Conservation (phyloP, 2,113 vertebrate genomes). For the Butorides virescens region DNA sequence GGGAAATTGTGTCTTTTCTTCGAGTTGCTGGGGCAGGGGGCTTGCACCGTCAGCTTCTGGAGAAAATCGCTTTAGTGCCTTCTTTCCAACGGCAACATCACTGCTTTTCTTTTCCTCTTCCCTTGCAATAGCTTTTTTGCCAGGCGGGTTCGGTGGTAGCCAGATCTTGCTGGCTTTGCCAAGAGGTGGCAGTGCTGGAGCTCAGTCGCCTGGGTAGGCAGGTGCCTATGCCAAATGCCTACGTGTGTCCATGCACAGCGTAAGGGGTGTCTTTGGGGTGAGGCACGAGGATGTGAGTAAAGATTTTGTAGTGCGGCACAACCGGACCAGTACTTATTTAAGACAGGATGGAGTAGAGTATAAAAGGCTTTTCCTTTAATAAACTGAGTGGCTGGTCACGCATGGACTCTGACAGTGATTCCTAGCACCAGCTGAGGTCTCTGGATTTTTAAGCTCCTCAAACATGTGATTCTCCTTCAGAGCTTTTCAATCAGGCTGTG, state of each 20-base stretch:
- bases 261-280: not conserved
- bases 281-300: not conserved
- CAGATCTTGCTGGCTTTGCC: not conserved
- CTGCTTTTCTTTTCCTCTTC: not conserved
- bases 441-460: not conserved
- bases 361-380: not conserved
- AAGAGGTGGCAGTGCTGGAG: not conserved
- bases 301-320: not conserved
- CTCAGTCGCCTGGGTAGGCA: not conserved
- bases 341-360: not conserved
- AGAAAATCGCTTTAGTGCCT: not conserved
- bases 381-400: not conserved
- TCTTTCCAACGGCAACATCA: not conserved
- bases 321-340: not conserved
- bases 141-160: rapidly evolving
- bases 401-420: not conserved
- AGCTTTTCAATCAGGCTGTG: not conserved
- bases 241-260: not conserved
- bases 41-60: not conserved
- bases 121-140: not conserved
- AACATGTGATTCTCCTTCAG: not conserved
- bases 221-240: not conserved
- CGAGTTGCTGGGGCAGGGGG: not conserved
- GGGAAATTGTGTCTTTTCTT: not conserved
- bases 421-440: not conserved